Evolutionary conservation across 2,888 invertebrate genomes (phyloP), one percentile per base, ranked within the genome.

Genomic region (Torymus texanus): DNA sequence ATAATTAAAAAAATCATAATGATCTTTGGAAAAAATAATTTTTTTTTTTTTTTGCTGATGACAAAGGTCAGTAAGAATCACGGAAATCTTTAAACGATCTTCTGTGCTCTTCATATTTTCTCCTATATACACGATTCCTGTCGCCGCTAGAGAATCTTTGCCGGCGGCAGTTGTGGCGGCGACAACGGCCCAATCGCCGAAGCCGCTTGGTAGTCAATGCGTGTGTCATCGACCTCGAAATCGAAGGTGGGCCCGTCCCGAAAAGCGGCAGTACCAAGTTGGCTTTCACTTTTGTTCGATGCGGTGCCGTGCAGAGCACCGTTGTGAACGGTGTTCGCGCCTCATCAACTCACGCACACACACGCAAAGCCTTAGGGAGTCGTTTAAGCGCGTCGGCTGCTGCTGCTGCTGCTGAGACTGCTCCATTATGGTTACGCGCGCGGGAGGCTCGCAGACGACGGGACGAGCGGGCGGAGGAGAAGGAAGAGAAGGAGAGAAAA

Each of bases 251-350:
- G 85, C 83, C 84, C 84, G 83, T 83, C 85, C 86, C 86, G 84
- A 88, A 87, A 88, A 86, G 84, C 85, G 81, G 83, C 84, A 81
- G 80, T 82, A 84, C 84, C 86, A 85, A 85, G 82, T 81, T 85
- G 84, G 86, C 88, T 88, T 89, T 89, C 89, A 88, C 88, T 89
- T 87, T 87, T 87, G 84, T 85, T 84, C 82, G 62, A 24, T 62
- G 75, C 63, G 72, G 65, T 59, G 21, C 55, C 59, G 65, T 59
- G 72, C 66, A 70, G 56, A 61, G 79, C 75, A 80, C 80, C 80
- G 80, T 79, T 79, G 71, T 55, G 55, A 79, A 75, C 79, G 79
- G 79, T 75, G 51, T 66, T 61, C 55, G 58, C 73, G 41, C 41
- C 41, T 41, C 41, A 41, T 41, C 68, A 59, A n/a, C 50, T 5